Evolutionary conservation across 2,113 vertebrate genomes (phyloP), one percentile per base, ranked within the genome.

Genomic region (Pavo muticus): DNA sequence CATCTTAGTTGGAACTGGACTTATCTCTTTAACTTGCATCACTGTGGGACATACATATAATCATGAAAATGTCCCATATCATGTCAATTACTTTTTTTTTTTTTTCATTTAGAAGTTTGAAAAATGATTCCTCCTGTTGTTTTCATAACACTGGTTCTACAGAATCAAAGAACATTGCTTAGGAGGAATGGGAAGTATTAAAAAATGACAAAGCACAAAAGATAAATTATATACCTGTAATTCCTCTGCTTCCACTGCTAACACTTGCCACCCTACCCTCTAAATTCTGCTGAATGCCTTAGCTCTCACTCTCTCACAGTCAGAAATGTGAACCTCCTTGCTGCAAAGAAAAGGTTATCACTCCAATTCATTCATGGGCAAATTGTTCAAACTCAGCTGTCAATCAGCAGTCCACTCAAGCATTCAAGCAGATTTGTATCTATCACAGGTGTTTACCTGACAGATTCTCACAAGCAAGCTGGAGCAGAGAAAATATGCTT

Each of bases 271-370:
- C 20, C 3, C 4, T 47, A 12, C 16, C 14, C 39, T 77, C 67
- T 48, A 84, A 84, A 75, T 88, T 86, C 75, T 78, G 52, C 29
- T 6, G 57, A 86, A 35, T 0, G 3, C 40, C 75, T 86, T 2
- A 0, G 52, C 45, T 90, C 72, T 83, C 57, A 11, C 68, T 68
- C 70, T 68, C 70, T 95, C 48, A 30, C 0, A 1, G 65, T 47
- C 60, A 85, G 42, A 85, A 91, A 80, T 32, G 39, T 75, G 85
- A 86, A 81, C 47, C 54, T 57, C 80, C 76, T 72, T 73, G 45
- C 70, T 87, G 77, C 57, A 91, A 90, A 91, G 61, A 72, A 91
- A 93, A 95, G 93, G 88, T 96, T 92, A 94, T 88, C 85, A 59
- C 76, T 91, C 81, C 93, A 95, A 57, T 90, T 95, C 48, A 63